Conservation (phyloP, 2,797 vertebrate genomes). For the Eurystomus glaucurus region DNA sequence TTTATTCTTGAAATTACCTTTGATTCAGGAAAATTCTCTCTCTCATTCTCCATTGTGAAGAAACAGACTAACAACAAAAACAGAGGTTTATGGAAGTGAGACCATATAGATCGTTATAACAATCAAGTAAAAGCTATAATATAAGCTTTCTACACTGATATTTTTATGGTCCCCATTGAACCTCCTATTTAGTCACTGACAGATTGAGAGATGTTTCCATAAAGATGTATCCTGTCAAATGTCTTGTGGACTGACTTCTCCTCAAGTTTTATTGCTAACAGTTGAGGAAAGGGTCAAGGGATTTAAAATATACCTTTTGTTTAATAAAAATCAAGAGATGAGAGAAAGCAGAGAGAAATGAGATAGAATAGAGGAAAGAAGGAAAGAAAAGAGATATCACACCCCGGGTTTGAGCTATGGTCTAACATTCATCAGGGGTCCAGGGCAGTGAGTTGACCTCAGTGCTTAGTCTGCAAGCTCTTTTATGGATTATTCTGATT, state of each 20-base stretch:
- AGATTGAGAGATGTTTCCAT: neutral
- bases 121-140: neutral
- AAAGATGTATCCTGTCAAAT: neutral
- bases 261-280: neutral
- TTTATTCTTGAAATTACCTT: neutral
- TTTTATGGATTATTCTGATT: no score
- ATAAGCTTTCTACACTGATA: neutral
- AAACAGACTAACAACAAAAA: neutral
- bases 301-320: no score
- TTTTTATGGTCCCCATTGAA: neutral
- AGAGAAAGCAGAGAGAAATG: no score
- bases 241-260: neutral
- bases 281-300: no score
- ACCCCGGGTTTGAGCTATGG: no score
- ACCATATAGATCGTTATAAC: neutral
- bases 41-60: neutral
- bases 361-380: no score
- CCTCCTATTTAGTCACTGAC: neutral
- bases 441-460: no score
- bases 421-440: no score
- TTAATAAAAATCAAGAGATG: no score
- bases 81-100: neutral
- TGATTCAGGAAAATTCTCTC: neutral
- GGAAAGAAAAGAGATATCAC: no score
- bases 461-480: no score